Conservation (phyloP, 2,797 vertebrate species). For the Benthosema pterotum region DNA sequence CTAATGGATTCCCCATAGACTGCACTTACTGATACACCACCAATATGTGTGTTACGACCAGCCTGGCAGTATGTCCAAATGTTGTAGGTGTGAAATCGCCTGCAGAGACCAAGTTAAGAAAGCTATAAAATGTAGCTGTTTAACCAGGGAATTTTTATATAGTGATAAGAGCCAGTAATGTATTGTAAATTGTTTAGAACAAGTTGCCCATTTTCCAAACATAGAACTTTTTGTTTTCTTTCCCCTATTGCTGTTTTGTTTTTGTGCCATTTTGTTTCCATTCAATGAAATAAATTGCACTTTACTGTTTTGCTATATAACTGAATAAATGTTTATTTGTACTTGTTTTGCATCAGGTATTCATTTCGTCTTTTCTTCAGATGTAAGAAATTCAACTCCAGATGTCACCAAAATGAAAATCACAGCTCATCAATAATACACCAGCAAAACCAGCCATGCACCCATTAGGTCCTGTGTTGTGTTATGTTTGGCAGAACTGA, state of each 20-base stretch:
- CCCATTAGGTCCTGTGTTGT: background rate
- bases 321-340: conserved; percentile 37
- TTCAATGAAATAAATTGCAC: conserved; percentile 51
- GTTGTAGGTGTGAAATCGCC: too few relatives aligned
- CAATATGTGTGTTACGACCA: background rate
- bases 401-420: background rate
- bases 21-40: conserved; percentile 45
- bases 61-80: too few relatives aligned
- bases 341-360: conserved; percentile 1
- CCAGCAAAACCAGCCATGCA: background rate
- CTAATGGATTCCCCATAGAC: background rate
- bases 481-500: conserved; percentile 13
- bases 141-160: too few relatives aligned
- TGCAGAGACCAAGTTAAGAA: too few relatives aligned
- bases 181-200: too few relatives aligned
- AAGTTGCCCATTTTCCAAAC: too few relatives aligned
- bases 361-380: conserved; percentile 1
- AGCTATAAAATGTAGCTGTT: too few relatives aligned
- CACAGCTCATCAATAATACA: background rate
- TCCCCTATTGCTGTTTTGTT: conserved; percentile 1
- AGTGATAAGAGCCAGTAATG: too few relatives aligned
- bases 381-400: background rate
- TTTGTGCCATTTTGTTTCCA: conserved; percentile 5
- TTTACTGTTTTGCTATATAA: conserved; percentile 45
- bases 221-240: background rate